These are phyloP conservation scores for Julus scanicus DNA, from an alignment of 2,888 invertebrate species.

Conservation along the genomic window DNA sequence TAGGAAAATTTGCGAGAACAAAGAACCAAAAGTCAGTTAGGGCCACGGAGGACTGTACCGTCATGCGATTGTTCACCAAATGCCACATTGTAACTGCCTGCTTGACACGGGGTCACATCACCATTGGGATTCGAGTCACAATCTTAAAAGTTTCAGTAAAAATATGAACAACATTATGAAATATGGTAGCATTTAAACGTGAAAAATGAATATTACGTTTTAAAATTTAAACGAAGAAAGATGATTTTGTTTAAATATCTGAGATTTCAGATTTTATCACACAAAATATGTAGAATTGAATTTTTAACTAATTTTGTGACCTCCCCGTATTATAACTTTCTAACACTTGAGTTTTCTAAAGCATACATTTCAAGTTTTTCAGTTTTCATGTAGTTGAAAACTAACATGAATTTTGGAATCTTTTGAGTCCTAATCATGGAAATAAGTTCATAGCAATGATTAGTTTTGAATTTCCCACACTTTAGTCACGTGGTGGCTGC, in stretches of 20 bases:
- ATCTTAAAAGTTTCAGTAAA: not conserved
- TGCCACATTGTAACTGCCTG: not conserved
- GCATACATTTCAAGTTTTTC: too few relatives aligned
- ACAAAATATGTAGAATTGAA: too few relatives aligned
- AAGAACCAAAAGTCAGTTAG: not conserved
- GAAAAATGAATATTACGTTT: too few relatives aligned
- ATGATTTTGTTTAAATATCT: not conserved
- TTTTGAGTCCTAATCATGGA: too few relatives aligned
- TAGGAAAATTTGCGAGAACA: not conserved
- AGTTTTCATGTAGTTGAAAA: not conserved
- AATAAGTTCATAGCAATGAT: too few relatives aligned
- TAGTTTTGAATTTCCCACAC: not conserved
- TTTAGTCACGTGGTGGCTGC: not conserved
- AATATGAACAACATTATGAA: too few relatives aligned
- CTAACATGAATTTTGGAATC: too few relatives aligned
- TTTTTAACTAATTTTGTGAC: too few relatives aligned
- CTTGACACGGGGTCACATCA: not conserved
- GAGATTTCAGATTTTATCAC: not conserved
- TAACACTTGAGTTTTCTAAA: too few relatives aligned
- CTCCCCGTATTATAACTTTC: too few relatives aligned
- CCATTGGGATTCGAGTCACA: slow-evolving; percentile 2
- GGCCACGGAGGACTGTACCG: slow-evolving; percentile 4
- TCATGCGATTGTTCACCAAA: not conserved
- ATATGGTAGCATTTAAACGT: too few relatives aligned
- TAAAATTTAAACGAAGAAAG: too few relatives aligned